Base-by-base conservation (phyloP, 2,113 vertebrate species). In the Cebidichthys violaceus region DNA sequence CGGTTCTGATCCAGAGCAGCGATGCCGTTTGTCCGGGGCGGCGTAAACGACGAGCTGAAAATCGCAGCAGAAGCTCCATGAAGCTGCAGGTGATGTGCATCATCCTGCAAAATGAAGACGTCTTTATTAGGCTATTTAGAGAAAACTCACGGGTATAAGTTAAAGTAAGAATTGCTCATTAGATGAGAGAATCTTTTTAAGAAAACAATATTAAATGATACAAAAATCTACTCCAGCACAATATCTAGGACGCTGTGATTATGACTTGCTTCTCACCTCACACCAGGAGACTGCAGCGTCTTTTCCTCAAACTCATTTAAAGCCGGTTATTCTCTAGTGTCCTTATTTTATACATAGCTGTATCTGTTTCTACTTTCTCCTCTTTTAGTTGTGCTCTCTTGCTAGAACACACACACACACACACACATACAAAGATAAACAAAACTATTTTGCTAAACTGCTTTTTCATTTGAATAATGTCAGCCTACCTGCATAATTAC, bases 401-500 rank as follows among this genome's bases (percentile, higher is more conserved):
- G 43, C 45, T 43, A 14, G n/a, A 73, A 39, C 37, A 64, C 59
- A 62, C 61, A 64, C 33, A 59, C 13, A n/a, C 22, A 54, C 20
- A 27, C 54, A 57, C 55, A 27, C 55, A 29, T 5, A 4, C 8
- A 33, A 9, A 61, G 17, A 35, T 20, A 79, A 70, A 72, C 50
- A 89, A 77, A 87, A 86, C 75, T 78, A 71, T 84, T 85, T 75
- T 75, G 62, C 82, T 76, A 79, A 87, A 90, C 82, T 77, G 67
- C 52, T 83, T 70, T 70, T 79, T 70, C 70, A 82, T 86, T 87
- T 88, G 66, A 90, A 89, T 84, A 86, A 85, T 86, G 70, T 80
- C 77, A 64, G 52, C 70, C 69, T 64, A 84, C 82, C 84, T 87
- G 75, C 70, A 86, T 83, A 88, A 89, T 92, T 88, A 88, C 76